Base-by-base conservation (phyloP, 2,888 invertebrate species). In the Podotricha telesiphe region DNA sequence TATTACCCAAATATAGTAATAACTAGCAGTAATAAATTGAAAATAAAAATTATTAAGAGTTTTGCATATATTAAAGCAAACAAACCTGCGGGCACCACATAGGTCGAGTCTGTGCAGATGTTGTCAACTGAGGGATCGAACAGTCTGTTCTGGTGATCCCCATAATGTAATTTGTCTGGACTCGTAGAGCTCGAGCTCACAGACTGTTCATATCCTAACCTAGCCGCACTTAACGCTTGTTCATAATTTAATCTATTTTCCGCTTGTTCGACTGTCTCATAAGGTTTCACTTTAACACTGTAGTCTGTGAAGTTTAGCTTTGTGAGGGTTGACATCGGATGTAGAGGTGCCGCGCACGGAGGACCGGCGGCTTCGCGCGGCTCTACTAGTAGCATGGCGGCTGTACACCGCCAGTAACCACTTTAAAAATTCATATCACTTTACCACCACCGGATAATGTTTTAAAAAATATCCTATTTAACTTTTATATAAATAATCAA, bases 321-420 rank as follows among this genome's bases (percentile, higher is more conserved):
- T 37, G 92, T 87, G 68, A 91, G 84, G 55, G 91, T 82, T 77
- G 92, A 91, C 93, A 92, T 92, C 73, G 91, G 89, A 76, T 90
- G 89, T 59, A 89, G 78, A 76, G 88, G 89, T 81, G 86, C 87
- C 85, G 86, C 86, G 84, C 88, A 89, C 84, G 91, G 88, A 74
- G 91, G 91, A 87, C 95, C 96, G 89, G 96, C 95, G 85, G 95
- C 95, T 93, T 96, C 96, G 86, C 95, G 94, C 81, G 95, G 95
- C 94, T 96, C 95, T 89, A 96, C 96, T 84, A 96, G 94, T 88
- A 96, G 95, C 96, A 96, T 96, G 88, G 94, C 94, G 89, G 93
- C 89, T 79, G 87, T 88, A 85, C 89, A 86, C 89, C 91, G 88
- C 83, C 86, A 53, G 67, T 22, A 28, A 45, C 11, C 82, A 87